These are phyloP conservation scores for Hippocampus comes DNA, from an alignment of 2,113 vertebrate genomes.

Conservation along the genomic window DNA sequence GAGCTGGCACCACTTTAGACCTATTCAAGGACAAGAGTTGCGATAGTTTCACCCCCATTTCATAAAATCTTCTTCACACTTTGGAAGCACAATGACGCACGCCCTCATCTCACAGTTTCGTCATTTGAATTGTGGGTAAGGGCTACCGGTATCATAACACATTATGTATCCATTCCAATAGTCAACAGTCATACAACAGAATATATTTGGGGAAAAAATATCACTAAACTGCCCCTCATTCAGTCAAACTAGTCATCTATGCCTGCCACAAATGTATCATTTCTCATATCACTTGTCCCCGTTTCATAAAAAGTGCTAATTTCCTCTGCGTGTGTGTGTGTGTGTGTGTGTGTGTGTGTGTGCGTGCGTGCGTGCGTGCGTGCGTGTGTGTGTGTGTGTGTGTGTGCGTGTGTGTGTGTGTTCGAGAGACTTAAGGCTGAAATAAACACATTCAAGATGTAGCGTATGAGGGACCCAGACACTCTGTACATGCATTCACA, in stretches of 20 bases:
- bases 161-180: neutral
- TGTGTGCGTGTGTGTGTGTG: neutral
- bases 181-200: neutral
- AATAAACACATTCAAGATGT: neutral
- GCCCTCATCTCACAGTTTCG: neutral
- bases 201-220: neutral
- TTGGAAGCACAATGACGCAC: slow-evolving; percentile 7
- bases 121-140: neutral
- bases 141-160: neutral
- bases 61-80: slow-evolving; percentile 43
- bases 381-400: neutral
- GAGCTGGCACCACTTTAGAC: slow-evolving; percentile 80
- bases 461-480: slow-evolving; percentile 8
- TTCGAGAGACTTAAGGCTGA: neutral
- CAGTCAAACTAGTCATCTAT: neutral
- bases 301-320: neutral
- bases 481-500: slow-evolving; percentile 16
- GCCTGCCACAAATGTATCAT: neutral
- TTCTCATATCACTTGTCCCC: neutral
- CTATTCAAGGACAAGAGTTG: slow-evolving; percentile 59
- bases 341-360: neutral
- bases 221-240: neutral
- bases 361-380: neutral
- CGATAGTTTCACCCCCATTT: slow-evolving; percentile 42
- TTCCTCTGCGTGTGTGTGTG: neutral